Percentiles rank a stretch among this genome's conserved stretches.
These are phyloP conservation scores for Micromussa lordhowensis DNA, from an alignment of 92 coral and sea anemone genomes.

Conservation along the genomic window DNA sequence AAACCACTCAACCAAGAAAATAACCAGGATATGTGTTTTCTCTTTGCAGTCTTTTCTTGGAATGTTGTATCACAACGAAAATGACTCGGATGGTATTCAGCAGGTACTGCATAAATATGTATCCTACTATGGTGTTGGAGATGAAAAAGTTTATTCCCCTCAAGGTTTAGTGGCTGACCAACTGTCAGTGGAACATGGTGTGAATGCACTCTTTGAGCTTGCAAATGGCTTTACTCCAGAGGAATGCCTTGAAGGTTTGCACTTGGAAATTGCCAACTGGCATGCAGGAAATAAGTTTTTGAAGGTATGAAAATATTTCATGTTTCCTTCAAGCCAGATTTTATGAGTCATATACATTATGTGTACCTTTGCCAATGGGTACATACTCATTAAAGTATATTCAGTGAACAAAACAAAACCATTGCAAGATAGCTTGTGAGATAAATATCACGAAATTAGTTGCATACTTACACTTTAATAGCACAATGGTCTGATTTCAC, in stretches of 20 bases:
- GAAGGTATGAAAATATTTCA: slow-evolving; percentile 44
- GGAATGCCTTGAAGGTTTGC: slow-evolving; percentile 59
- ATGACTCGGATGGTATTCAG: slow-evolving; percentile 74
- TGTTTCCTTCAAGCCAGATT: slow-evolving; percentile 48
- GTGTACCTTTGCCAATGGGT: slow-evolving; percentile 28
- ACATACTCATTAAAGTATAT: slow-evolving; percentile 40
- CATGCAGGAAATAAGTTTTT: slow-evolving; percentile 72
- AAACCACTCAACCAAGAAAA: slow-evolving; percentile 22
- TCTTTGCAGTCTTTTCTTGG: slow-evolving; percentile 67
- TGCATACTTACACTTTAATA: slow-evolving; percentile 20
- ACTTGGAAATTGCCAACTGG: slow-evolving; percentile 73
- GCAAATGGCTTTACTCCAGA: slow-evolving; percentile 71
- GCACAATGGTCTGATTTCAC: slow-evolving; percentile 39
- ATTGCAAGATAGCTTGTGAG: slow-evolving; percentile 29
- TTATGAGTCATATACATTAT: slow-evolving; percentile 46
- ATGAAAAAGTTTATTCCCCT: slow-evolving; percentile 47
- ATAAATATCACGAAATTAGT: slow-evolving; percentile 32
- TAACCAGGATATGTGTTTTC: slow-evolving; percentile 9
- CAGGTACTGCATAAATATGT: slow-evolving; percentile 62
- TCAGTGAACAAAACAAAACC: slow-evolving; percentile 21
- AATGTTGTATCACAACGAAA: slow-evolving; percentile 64
- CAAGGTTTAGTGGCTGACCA: slow-evolving; percentile 77
- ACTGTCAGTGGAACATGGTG: slow-evolving; percentile 69
- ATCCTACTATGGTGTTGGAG: slow-evolving; percentile 50
- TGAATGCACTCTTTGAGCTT: slow-evolving; percentile 61